Evolutionary conservation across 64 coral and sea anemone genomes (phyloP).

Genomic region (Anthopleura sola): DNA sequence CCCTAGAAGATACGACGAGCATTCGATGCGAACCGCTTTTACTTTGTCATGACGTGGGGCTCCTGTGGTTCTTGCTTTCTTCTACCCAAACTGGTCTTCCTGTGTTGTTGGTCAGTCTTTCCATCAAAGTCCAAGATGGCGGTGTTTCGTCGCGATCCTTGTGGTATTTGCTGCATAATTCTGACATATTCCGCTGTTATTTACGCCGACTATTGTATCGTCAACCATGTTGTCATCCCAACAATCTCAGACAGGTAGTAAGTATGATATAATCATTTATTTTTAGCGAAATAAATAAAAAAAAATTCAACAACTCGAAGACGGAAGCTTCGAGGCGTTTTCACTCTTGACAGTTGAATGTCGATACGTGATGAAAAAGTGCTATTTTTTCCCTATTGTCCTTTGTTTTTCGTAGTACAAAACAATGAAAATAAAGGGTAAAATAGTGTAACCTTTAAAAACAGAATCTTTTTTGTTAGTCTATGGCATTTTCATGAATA

Average conservation of each 20-base stretch:
- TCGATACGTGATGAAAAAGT: background rate
- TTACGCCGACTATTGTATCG: conserved; percentile 94
- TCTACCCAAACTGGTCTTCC: background rate
- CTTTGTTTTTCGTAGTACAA: too few relatives aligned
- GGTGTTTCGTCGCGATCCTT: conserved; percentile 95
- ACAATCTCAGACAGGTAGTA: conserved; percentile 91
- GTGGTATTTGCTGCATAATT: conserved; percentile 88
- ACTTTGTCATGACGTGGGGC: too few relatives aligned
- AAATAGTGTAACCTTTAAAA: too few relatives aligned
- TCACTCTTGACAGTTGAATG: background rate
- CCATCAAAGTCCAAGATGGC: conserved; percentile 53
- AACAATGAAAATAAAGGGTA: too few relatives aligned
- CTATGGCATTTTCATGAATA: too few relatives aligned
- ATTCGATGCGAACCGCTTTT: too few relatives aligned
- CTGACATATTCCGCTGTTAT: conserved; percentile 80
- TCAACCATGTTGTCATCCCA: conserved; percentile 88
- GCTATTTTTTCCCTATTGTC: background rate
- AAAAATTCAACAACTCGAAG: background rate
- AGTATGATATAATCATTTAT: background rate
- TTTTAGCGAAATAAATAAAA: background rate
- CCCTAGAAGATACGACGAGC: too few relatives aligned
- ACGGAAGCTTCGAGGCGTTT: background rate
- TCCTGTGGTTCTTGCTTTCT: too few relatives aligned
- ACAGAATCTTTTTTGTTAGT: too few relatives aligned
- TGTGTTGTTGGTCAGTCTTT: background rate